Evolutionary conservation across 2,113 vertebrate species (phyloP).

Genomic region (Megaceryle torquata): DNA sequence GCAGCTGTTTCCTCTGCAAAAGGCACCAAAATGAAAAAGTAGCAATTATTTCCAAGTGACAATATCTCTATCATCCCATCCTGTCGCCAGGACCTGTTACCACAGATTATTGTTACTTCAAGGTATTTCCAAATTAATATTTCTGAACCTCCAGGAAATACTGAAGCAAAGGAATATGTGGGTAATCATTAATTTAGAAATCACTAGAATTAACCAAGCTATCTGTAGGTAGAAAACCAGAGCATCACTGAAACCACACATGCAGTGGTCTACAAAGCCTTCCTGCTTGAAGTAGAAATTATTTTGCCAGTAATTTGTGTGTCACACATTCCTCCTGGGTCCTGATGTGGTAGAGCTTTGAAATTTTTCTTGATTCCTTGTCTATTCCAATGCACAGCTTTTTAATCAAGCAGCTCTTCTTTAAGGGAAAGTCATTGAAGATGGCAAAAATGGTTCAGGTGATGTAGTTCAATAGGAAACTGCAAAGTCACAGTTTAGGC

Average conservation of each 20-base stretch:
- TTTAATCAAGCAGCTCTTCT: background rate
- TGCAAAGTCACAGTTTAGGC: background rate
- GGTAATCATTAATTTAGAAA: background rate
- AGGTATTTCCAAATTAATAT: background rate
- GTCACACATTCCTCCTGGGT: background rate
- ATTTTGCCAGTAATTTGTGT: background rate
- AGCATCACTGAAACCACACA: background rate
- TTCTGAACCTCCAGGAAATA: background rate
- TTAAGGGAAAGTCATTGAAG: rapidly evolving
- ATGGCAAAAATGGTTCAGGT: background rate
- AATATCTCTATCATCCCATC: background rate
- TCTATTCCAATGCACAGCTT: background rate
- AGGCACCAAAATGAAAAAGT: background rate
- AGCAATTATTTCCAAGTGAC: background rate
- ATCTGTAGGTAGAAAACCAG: background rate
- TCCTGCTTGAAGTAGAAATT: background rate
- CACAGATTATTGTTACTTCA: background rate
- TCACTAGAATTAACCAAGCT: background rate
- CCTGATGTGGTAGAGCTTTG: background rate
- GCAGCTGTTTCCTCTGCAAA: background rate
- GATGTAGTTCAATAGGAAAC: background rate
- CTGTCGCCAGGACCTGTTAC: background rate
- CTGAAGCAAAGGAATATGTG: background rate
- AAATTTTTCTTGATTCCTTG: background rate
- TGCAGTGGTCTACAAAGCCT: background rate